A percentile compares a stretch with the other conserved stretches of the same genome.
Conservation (phyloP, 1,140 invertebrate species). For the Diabrotica undecimpunctata region DNA sequence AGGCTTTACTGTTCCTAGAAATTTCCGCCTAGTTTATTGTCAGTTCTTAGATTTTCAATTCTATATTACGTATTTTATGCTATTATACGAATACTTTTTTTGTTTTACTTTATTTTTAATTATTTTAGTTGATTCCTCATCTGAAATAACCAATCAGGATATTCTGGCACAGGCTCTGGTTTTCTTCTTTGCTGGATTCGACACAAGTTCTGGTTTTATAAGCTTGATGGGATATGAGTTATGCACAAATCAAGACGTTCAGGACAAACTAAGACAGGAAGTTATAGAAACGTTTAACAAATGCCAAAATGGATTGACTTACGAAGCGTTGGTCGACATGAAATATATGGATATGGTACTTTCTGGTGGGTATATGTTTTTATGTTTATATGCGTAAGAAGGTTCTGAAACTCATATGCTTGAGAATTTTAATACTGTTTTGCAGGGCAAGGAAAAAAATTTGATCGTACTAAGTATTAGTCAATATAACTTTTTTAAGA, state of each 20-base stretch:
- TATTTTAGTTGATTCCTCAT: background rate
- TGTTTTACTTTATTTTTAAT: too few species aligned
- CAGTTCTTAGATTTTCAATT: too few species aligned
- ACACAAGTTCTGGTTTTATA: conserved; percentile 47
- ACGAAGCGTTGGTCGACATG: conserved; percentile 46
- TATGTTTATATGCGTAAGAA: background rate
- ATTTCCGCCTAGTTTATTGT: too few species aligned
- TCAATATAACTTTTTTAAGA: too few species aligned
- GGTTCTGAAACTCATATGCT: background rate
- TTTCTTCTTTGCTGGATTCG: conserved; percentile 49
- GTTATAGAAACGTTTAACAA: conserved; percentile 32
- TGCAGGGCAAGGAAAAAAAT: too few species aligned
- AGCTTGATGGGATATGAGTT: conserved; percentile 49
- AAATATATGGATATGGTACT: conserved; percentile 52
- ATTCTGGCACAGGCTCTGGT: conserved; percentile 46
- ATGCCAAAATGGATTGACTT: conserved; percentile 38
- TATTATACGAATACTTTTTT: background rate
- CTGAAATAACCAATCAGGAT: conserved; percentile 30
- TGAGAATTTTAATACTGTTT: background rate
- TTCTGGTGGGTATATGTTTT: conserved; percentile 21
- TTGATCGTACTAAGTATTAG: too few species aligned
- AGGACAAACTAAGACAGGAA: conserved; percentile 49
- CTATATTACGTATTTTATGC: too few species aligned
- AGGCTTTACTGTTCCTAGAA: too few species aligned
- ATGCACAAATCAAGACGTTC: conserved; percentile 53